Conservation (phyloP, 1,140 invertebrate genomes). For the Uloborus diversus region DNA sequence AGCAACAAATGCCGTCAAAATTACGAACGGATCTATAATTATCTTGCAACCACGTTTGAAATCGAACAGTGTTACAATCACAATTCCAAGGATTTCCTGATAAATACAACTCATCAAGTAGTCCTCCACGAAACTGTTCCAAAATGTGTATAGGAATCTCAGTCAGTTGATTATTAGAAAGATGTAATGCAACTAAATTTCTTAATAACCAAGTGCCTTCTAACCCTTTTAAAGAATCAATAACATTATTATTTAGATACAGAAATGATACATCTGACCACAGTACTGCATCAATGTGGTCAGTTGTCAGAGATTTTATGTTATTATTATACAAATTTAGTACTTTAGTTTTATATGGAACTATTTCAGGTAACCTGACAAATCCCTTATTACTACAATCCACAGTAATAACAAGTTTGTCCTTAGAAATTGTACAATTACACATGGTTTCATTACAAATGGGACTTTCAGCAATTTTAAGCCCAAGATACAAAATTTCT, state of each 20-base stretch:
- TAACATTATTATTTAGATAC: slow-evolving; percentile 53
- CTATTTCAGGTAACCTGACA: slow-evolving; percentile 31
- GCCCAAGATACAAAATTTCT: slow-evolving; percentile 27
- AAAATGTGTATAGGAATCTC: slow-evolving; percentile 58
- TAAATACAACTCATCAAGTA: slow-evolving; percentile 56
- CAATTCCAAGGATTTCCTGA: slow-evolving; percentile 59
- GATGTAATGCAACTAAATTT: slow-evolving; percentile 51
- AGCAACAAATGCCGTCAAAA: slow-evolving; percentile 54
- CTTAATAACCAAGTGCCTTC: slow-evolving; percentile 47
- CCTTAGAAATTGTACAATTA: slow-evolving; percentile 47
- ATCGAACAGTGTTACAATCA: slow-evolving; percentile 58
- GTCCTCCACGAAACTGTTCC: slow-evolving; percentile 36
- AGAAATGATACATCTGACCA: slow-evolving; percentile 51
- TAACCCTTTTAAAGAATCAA: slow-evolving; percentile 48
- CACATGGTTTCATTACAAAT: slow-evolving; percentile 56
- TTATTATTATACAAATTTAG: slow-evolving; percentile 56
- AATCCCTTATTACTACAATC: slow-evolving; percentile 51
- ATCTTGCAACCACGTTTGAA: slow-evolving; percentile 58
- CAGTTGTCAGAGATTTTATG: slow-evolving; percentile 43
- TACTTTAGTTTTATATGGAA: slow-evolving; percentile 57
- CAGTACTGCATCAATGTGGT: slow-evolving; percentile 4
- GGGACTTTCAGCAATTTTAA: slow-evolving; percentile 33
- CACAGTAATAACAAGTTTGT: slow-evolving; percentile 50
- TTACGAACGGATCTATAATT: slow-evolving; percentile 52
- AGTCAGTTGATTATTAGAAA: slow-evolving; percentile 53